A percentile compares a stretch with the other conserved stretches of the same genome.
Conservation (phyloP, 1,140 invertebrate species). For the Lasaia peninsularis region DNA sequence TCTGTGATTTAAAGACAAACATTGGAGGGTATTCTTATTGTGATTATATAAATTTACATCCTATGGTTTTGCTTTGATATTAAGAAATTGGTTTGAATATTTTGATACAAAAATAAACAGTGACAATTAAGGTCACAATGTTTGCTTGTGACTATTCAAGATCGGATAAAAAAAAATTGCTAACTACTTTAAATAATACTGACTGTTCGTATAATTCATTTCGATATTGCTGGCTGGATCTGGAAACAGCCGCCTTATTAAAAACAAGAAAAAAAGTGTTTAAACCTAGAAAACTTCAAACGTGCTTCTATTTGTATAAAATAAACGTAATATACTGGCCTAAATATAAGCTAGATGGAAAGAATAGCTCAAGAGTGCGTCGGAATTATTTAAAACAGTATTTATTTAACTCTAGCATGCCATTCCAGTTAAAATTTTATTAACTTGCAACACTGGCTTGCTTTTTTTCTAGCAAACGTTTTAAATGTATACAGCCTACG, state of each 20-base stretch:
- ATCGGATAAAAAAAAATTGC: too few species aligned
- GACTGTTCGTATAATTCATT: too few species aligned
- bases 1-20: too few species aligned
- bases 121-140: too few species aligned
- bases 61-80: too few species aligned
- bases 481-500: slow-evolving; percentile 10
- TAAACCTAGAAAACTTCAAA: neutral
- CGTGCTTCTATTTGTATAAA: neutral
- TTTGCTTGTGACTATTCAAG: too few species aligned
- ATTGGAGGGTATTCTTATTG: too few species aligned
- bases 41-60: too few species aligned
- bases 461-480: slow-evolving; percentile 8
- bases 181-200: too few species aligned
- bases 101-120: too few species aligned
- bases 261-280: neutral
- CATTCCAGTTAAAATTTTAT: slow-evolving; percentile 3
- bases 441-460: slow-evolving; percentile 11
- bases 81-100: too few species aligned
- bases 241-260: neutral
- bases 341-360: neutral
- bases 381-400: slow-evolving; percentile 18
- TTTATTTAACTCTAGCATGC: slow-evolving; percentile 14
- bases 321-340: slow-evolving; percentile 15
- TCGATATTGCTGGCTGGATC: neutral
- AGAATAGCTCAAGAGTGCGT: slow-evolving; percentile 16